These are phyloP conservation scores for Sebastes itinus DNA, from an alignment of 2,797 vertebrate genomes.

Conservation along the genomic window DNA sequence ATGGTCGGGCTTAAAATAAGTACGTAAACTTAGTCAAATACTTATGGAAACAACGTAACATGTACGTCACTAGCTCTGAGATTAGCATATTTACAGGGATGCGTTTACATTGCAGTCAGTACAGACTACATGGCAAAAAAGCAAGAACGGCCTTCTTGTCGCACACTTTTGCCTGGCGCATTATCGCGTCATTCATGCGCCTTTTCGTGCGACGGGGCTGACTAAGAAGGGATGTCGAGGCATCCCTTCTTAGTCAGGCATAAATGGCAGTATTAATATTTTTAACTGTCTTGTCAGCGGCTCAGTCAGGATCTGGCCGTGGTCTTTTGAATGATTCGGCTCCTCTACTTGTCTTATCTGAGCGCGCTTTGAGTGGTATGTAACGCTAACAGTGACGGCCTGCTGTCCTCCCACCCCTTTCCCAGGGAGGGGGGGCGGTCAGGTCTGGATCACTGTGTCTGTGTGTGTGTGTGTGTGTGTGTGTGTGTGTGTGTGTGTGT, in stretches of 20 bases:
- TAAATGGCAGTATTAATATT: neutral
- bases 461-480: neutral
- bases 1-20: too few relatives aligned
- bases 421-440: constrained; percentile 51
- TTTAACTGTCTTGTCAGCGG: neutral
- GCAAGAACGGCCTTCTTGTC: too few relatives aligned
- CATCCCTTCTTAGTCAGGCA: too few relatives aligned
- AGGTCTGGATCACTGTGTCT: constrained; percentile 2
- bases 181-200: too few relatives aligned
- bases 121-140: too few relatives aligned
- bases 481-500: neutral
- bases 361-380: constrained; percentile 64
- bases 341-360: constrained; percentile 71
- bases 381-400: constrained; percentile 63
- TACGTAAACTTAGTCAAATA: too few relatives aligned
- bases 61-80: too few relatives aligned
- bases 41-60: too few relatives aligned
- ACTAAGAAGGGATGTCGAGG: neutral
- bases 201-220: too few relatives aligned
- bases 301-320: constrained; percentile 10
- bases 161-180: too few relatives aligned
- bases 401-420: constrained; percentile 65
- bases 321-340: constrained; percentile 41
- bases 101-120: too few relatives aligned
- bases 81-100: too few relatives aligned